Conservation (phyloP, 2,113 vertebrate species). For the Onychorhynchus coronatus region DNA sequence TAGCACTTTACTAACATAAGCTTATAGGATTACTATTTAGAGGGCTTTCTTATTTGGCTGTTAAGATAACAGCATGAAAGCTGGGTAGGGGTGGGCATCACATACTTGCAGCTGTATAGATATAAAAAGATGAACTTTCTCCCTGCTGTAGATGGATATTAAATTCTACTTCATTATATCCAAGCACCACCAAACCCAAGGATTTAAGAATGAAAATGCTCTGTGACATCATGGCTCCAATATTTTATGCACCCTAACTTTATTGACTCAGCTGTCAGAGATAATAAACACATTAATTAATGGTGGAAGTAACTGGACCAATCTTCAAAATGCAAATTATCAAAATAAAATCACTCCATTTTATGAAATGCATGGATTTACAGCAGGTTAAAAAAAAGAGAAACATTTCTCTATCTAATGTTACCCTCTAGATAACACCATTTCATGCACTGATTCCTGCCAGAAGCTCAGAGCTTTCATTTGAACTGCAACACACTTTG, state of each 20-base stretch:
- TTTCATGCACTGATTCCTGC: neutral
- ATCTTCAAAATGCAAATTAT: neutral
- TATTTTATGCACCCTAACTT: neutral
- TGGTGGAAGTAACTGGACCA: neutral
- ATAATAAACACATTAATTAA: neutral
- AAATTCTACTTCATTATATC: neutral
- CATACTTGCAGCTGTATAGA: neutral
- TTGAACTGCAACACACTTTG: neutral
- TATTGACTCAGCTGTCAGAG: neutral
- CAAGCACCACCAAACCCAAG: neutral
- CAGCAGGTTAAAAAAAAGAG: neutral
- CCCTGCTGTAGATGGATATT: neutral
- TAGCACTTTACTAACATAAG: neutral
- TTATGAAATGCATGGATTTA: neutral
- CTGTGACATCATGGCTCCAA: neutral
- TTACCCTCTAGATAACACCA: neutral
- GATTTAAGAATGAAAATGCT: neutral
- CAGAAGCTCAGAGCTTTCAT: neutral
- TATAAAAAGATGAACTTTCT: neutral
- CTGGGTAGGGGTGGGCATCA: neutral
- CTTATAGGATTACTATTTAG: neutral
- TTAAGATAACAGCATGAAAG: slow-evolving; percentile 2
- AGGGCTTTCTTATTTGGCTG: neutral
- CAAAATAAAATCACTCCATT: neutral
- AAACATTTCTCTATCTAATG: neutral